Evolutionary conservation across 2,113 vertebrate genomes (phyloP).

Genomic region (Ctenomys sociabilis): DNA sequence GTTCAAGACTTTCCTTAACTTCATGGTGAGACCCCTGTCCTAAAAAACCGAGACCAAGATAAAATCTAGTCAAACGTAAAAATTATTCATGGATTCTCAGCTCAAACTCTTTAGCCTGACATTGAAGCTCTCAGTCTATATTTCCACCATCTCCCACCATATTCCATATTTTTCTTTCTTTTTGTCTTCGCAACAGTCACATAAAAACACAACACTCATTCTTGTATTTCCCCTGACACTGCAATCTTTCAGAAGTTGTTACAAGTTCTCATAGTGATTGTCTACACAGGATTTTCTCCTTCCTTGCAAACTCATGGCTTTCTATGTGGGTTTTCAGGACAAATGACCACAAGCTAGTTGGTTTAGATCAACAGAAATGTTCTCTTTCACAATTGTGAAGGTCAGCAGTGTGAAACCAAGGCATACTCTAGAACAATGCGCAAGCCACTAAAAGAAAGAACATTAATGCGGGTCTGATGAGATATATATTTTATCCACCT

Average conservation of each 20-base stretch:
- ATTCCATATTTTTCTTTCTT: background rate
- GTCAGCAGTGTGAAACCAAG: background rate
- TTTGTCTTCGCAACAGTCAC: background rate
- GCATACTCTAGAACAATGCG: background rate
- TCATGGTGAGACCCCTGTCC: background rate
- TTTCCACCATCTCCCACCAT: background rate
- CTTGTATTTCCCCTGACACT: background rate
- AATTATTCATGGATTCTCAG: background rate
- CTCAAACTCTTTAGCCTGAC: background rate
- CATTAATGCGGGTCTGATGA: background rate
- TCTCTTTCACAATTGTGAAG: background rate
- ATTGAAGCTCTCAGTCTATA: background rate
- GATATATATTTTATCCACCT: background rate
- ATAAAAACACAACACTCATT: background rate
- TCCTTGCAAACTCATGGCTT: background rate
- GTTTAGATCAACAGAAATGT: background rate
- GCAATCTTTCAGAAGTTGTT: background rate
- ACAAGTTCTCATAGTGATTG: background rate
- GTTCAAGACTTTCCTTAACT: background rate
- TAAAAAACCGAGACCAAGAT: background rate
- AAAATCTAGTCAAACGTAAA: background rate
- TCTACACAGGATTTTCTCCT: background rate
- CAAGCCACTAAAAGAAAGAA: background rate
- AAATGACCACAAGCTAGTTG: background rate
- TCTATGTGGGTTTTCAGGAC: background rate